Evolutionary conservation across 2,888 invertebrate species (phyloP).

Genomic region (Lysandra bellargus): DNA sequence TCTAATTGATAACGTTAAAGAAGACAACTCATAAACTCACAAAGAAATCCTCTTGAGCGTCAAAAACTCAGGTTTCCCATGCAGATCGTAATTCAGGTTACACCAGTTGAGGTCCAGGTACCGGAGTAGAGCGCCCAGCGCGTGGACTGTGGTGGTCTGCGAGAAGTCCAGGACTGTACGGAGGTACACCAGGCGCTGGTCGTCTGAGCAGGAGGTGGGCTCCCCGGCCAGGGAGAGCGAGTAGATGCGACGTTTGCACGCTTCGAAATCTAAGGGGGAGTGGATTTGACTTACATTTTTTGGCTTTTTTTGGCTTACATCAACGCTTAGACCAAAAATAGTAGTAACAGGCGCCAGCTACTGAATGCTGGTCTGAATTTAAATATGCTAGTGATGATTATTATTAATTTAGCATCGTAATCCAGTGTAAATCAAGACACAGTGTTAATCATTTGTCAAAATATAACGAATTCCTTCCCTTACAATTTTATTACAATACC

Average conservation of each 20-base stretch:
- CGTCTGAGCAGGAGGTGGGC: constrained; percentile 72
- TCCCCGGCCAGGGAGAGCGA: constrained; percentile 78
- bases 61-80: constrained; percentile 73
- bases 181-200: constrained; percentile 80
- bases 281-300: too few relatives aligned
- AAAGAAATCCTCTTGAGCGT: constrained; percentile 81
- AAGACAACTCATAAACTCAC: constrained; percentile 81
- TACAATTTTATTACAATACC: too few relatives aligned
- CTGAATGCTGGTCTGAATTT: too few relatives aligned
- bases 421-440: too few relatives aligned
- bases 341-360: too few relatives aligned
- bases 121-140: constrained; percentile 85
- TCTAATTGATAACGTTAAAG: too few relatives aligned
- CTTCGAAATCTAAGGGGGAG: constrained; percentile 70
- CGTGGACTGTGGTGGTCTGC: constrained; percentile 82
- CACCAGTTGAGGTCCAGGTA: constrained; percentile 85
- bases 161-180: constrained; percentile 83
- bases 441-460: too few relatives aligned
- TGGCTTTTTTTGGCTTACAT: too few relatives aligned
- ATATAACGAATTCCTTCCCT: too few relatives aligned
- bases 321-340: too few relatives aligned
- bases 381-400: too few relatives aligned
- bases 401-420: too few relatives aligned
- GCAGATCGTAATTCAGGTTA: constrained; percentile 69
- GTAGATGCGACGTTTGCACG: constrained; percentile 78